A percentile compares a stretch with the other conserved stretches of the same genome.
Evolutionary conservation across 2,888 invertebrate genomes (phyloP).

Genomic region (Ctenicera cuprea): DNA sequence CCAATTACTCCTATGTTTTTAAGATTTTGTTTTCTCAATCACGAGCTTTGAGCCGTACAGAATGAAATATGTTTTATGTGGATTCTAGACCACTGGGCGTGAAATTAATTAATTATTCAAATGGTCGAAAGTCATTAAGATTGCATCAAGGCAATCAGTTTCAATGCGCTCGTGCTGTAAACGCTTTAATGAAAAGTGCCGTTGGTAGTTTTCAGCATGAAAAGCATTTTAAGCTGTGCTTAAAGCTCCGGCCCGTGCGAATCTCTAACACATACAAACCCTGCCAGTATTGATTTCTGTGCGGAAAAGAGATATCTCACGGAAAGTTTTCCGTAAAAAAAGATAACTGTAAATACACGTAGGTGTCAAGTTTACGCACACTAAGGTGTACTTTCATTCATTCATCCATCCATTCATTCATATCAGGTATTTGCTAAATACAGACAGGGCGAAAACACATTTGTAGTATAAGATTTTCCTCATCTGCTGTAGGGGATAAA

Average conservation of each 20-base stretch:
- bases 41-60: not conserved
- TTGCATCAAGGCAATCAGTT: conserved; percentile 18
- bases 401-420: conserved; percentile 37
- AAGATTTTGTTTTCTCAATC: conserved; percentile 9
- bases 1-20: conserved; percentile 17
- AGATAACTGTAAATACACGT: conserved; percentile 44
- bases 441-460: not conserved
- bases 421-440: conserved; percentile 16
- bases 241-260: conserved; percentile 1
- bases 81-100: conserved; percentile 5
- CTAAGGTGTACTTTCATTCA: conserved; percentile 47
- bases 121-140: conserved; percentile 22
- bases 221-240: not conserved
- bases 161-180: conserved; percentile 12
- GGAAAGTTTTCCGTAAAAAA: conserved; percentile 39
- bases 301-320: conserved; percentile 32
- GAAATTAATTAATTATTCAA: conserved; percentile 26
- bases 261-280: conserved; percentile 21
- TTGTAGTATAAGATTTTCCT: too few species aligned
- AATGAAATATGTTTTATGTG: conserved; percentile 22
- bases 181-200: not conserved
- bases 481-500: too few species aligned
- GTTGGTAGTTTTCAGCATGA: not conserved
- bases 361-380: conserved; percentile 53
- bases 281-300: conserved; percentile 46